phyloP scores from a whole-genome alignment of 2,113 vertebrate genomes.

The Caranx ignobilis region DNA sequence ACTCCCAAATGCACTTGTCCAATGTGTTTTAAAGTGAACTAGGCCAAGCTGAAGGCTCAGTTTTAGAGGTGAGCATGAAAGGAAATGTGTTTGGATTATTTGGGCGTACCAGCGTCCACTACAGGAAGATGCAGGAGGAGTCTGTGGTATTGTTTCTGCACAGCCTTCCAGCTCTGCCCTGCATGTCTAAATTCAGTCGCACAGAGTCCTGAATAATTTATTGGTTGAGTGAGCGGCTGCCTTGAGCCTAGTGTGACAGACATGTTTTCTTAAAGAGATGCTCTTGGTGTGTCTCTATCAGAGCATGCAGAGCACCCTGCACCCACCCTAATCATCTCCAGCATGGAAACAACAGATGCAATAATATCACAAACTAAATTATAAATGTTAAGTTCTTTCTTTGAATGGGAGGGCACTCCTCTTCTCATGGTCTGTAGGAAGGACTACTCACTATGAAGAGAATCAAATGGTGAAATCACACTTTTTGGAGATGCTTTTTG shows the following conservation, averaged over 20 bases:
- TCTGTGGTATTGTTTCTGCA: slow-evolving; percentile 26
- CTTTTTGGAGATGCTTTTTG: background rate
- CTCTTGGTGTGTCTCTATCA: slow-evolving; percentile 22
- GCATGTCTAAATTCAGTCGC: slow-evolving; percentile 74
- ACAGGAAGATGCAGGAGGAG: slow-evolving; percentile 14
- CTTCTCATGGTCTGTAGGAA: background rate
- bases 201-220: slow-evolving; percentile 83
- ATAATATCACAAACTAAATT: slow-evolving; percentile 8
- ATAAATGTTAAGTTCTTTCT: background rate
- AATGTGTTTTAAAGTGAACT: background rate
- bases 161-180: slow-evolving; percentile 39
- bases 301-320: slow-evolving; percentile 4
- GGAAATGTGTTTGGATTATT: slow-evolving; percentile 35
- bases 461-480: background rate
- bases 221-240: slow-evolving; percentile 66
- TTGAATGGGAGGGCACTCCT: background rate
- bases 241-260: slow-evolving; percentile 59
- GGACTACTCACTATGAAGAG: background rate
- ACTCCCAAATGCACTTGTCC: background rate
- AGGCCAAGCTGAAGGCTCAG: background rate
- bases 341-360: slow-evolving; percentile 8
- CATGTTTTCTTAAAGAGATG: slow-evolving; percentile 73
- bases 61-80: background rate
- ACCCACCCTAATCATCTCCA: background rate
- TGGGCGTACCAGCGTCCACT: slow-evolving; percentile 1